phyloP scores from a whole-genome alignment of 2,113 vertebrate genomes.

The Polypterus senegalus region DNA sequence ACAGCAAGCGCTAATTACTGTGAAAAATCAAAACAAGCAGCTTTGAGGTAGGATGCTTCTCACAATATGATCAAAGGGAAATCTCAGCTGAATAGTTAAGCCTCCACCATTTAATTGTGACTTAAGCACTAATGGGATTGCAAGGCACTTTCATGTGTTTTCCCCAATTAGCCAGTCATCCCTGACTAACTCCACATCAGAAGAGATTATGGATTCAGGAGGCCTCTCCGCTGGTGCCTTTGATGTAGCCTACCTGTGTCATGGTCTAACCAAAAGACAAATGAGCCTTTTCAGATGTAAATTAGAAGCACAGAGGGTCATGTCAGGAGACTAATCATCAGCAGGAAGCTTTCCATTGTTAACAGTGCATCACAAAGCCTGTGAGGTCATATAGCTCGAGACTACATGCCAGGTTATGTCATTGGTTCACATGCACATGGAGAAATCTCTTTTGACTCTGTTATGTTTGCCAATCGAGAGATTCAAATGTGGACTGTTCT shows the following conservation, averaged over 20 bases:
- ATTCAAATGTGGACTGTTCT: too few relatives aligned
- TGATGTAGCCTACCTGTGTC: slow-evolving; percentile 31
- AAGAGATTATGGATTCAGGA: slow-evolving; percentile 52
- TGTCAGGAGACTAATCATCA: background rate
- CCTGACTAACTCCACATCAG: slow-evolving; percentile 49
- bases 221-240: slow-evolving; percentile 38
- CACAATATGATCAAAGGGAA: slow-evolving; percentile 58
- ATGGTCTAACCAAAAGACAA: slow-evolving; percentile 1
- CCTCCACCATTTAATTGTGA: slow-evolving; percentile 57
- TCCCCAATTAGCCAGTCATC: slow-evolving; percentile 57
- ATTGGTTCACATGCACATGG: background rate
- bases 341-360: slow-evolving; percentile 1
- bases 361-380: background rate
- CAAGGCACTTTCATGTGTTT: slow-evolving; percentile 60
- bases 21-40: slow-evolving; percentile 52
- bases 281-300: slow-evolving; percentile 25
- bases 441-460: too few relatives aligned
- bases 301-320: slow-evolving; percentile 12
- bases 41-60: slow-evolving; percentile 60
- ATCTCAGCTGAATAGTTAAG: slow-evolving; percentile 56
- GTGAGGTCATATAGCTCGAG: background rate
- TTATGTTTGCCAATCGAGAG: too few relatives aligned
- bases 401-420: slow-evolving; percentile 5
- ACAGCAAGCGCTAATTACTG: slow-evolving; percentile 64
- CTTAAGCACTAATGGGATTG: slow-evolving; percentile 71